Evolutionary conservation across 2,113 vertebrate species (phyloP), one percentile per base, ranked within the genome.

Genomic region (Cygnus buccinator): DNA sequence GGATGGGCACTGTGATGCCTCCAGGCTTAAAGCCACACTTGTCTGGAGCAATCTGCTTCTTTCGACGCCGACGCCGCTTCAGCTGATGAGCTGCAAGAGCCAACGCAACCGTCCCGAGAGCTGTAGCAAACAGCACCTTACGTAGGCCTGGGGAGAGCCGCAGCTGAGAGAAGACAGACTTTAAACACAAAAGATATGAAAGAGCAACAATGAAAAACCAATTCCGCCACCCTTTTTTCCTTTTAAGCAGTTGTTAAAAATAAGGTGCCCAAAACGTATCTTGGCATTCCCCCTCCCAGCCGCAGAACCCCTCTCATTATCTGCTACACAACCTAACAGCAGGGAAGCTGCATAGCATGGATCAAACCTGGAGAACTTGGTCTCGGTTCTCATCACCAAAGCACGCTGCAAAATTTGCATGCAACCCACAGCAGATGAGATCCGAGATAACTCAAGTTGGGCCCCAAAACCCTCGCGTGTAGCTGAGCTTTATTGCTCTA

Each of bases 111-210:
- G 99, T 99, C 43, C 99, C 99, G 9, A 99, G 98, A 3, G 99
- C 99, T 0, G 99, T 99, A 74, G 99, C 99, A 77, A 99, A 99
- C 72, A 99, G 98, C 87, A 99, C 99, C 96, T 99, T 99, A 95
- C 99, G 99, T 72, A 99, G 98, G 97, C 98, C 99, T 2, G 99
- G 99, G 2, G 98, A 98, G 37, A 99, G 97, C 39, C 98, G 98
- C 80, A 99, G 98, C 98, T 99, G 99, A 11, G 99, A 99, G 98
- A 99, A 99, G 19, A 99, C 99, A 33, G 99, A 99, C 99, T 99
- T 89, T 37, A 75, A 93, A 95, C 94, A 96, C 90, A 96, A 91
- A 91, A 97, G 58, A 96, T 61, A 93, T 1, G 26, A 70, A 71
- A 95, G 8, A 96, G 50, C 84, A 62, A 77, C 28, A 55, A 35